Evolutionary conservation across 23 tunicate genomes (phyloP).

Genomic region (Halocynthia roretzi): DNA sequence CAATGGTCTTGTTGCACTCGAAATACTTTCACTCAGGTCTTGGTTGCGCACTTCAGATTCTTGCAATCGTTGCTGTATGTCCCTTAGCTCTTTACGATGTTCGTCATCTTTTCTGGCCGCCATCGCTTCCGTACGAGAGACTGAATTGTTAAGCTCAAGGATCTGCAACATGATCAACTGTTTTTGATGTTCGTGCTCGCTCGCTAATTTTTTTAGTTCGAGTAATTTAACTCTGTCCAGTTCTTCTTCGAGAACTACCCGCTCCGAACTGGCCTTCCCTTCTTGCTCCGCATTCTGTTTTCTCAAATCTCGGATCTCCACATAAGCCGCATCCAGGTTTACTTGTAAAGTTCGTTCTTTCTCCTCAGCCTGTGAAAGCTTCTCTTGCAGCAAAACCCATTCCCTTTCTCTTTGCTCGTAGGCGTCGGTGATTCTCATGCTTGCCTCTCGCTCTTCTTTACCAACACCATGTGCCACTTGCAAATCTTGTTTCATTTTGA

Average conservation of each 20-base stretch:
- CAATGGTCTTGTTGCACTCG: conserved; percentile 78
- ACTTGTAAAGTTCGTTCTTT: conserved; percentile 77
- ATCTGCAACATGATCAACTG: conserved; percentile 49
- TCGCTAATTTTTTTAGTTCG: conserved; percentile 36
- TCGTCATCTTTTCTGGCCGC: conserved; percentile 64
- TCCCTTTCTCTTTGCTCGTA: conserved; percentile 62
- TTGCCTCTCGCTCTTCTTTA: conserved; percentile 63
- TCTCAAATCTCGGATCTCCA: conserved; percentile 70
- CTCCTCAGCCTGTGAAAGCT: conserved; percentile 74
- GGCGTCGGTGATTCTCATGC: conserved; percentile 62
- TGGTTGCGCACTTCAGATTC: conserved; percentile 82
- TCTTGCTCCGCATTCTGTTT: conserved; percentile 56
- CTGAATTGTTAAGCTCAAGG: conserved; percentile 36
- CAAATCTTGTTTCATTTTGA: conserved; percentile 46
- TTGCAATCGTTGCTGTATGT: conserved; percentile 79
- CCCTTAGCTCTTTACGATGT: conserved; percentile 60
- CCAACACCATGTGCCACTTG: conserved; percentile 50
- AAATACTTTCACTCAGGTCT: conserved; percentile 66
- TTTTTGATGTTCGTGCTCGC: conserved; percentile 68
- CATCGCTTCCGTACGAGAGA: conserved; percentile 53
- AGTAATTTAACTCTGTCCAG: conserved; percentile 43
- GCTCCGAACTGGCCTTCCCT: conserved; percentile 35
- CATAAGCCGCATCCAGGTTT: conserved; percentile 80
- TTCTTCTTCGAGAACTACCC: conserved; percentile 32
- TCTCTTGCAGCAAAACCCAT: conserved; percentile 30